Evolutionary conservation across 2,888 invertebrate species (phyloP).

Genomic region (Ephialtes manifestator): DNA sequence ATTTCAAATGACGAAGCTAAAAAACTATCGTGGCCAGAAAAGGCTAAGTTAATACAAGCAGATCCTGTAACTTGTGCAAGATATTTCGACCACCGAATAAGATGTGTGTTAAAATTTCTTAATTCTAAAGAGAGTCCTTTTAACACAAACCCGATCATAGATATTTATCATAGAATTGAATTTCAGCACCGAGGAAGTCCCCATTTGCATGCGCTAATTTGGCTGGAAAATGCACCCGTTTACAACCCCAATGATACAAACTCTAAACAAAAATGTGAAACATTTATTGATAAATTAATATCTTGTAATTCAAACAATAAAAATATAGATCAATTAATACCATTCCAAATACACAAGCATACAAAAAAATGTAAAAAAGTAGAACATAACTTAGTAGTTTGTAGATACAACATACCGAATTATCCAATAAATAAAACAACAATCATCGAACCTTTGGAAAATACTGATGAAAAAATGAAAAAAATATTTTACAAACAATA

Average conservation of each 20-base stretch:
- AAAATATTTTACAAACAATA: background rate
- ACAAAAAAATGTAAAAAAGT: constrained; percentile 31
- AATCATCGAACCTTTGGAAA: constrained; percentile 51
- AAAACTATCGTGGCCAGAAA: constrained; percentile 59
- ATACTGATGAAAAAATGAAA: constrained; percentile 3
- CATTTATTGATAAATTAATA: constrained; percentile 56
- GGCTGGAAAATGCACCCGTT: constrained; percentile 63
- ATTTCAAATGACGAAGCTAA: constrained; percentile 44
- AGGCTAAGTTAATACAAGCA: constrained; percentile 62
- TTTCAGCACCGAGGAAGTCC: constrained; percentile 68
- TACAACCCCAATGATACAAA: constrained; percentile 44
- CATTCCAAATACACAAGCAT: too few species aligned
- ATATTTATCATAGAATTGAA: constrained; percentile 64
- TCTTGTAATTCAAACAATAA: constrained; percentile 47
- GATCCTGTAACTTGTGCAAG: constrained; percentile 71
- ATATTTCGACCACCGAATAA: constrained; percentile 66
- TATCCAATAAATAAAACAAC: constrained; percentile 49
- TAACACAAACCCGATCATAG: constrained; percentile 37
- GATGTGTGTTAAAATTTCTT: constrained; percentile 45
- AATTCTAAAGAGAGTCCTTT: constrained; percentile 59
- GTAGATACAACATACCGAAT: constrained; percentile 57
- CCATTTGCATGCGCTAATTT: constrained; percentile 62
- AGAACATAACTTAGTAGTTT: constrained; percentile 39
- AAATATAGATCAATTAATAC: too few species aligned
- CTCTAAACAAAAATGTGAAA: constrained; percentile 31